Percentiles rank a stretch among this genome's conserved stretches.
Evolutionary conservation across 2,888 invertebrate species (phyloP).

Genomic region (Cremastinae sp.): DNA sequence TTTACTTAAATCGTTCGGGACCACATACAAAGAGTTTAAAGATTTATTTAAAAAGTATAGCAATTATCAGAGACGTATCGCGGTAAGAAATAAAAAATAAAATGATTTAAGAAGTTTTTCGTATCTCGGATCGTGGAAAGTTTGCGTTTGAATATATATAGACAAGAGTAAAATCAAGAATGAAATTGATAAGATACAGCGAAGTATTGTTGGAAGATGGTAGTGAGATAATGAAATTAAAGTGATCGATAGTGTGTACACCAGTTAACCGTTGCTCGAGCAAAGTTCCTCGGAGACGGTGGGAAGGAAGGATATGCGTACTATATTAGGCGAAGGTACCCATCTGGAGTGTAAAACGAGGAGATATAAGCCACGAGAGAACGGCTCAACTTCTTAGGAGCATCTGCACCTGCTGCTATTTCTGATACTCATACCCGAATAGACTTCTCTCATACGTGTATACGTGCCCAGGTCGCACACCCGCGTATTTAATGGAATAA

Average conservation of each 20-base stretch:
- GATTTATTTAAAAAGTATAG: no score
- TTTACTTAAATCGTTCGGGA: no score
- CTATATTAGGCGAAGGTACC: slow-evolving; percentile 44
- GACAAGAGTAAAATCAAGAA: slow-evolving; percentile 1
- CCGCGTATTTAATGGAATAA: slow-evolving; percentile 1
- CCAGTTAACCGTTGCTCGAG: slow-evolving; percentile 27
- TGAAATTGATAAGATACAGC: slow-evolving; percentile 16
- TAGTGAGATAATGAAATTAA: slow-evolving; percentile 72
- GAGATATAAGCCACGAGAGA: slow-evolving; percentile 41
- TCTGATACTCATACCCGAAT: slow-evolving; percentile 12
- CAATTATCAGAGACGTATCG: no score
- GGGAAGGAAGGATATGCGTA: slow-evolving; percentile 4
- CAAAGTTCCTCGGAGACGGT: slow-evolving; percentile 44
- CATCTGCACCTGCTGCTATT: slow-evolving; percentile 41
- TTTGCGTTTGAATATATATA: neutral
- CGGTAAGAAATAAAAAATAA: no score
- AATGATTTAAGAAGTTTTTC: neutral
- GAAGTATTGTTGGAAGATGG: slow-evolving; percentile 56
- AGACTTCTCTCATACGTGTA: slow-evolving; percentile 4
- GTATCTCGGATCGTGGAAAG: neutral
- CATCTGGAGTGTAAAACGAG: slow-evolving; percentile 49
- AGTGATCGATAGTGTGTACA: slow-evolving; percentile 66
- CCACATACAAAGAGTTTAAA: no score
- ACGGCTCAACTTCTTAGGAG: slow-evolving; percentile 43
- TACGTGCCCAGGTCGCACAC: neutral